Evolutionary conservation across 2,888 invertebrate species (phyloP), one percentile per base, ranked within the genome.

Genomic region (Aethes cnicana): DNA sequence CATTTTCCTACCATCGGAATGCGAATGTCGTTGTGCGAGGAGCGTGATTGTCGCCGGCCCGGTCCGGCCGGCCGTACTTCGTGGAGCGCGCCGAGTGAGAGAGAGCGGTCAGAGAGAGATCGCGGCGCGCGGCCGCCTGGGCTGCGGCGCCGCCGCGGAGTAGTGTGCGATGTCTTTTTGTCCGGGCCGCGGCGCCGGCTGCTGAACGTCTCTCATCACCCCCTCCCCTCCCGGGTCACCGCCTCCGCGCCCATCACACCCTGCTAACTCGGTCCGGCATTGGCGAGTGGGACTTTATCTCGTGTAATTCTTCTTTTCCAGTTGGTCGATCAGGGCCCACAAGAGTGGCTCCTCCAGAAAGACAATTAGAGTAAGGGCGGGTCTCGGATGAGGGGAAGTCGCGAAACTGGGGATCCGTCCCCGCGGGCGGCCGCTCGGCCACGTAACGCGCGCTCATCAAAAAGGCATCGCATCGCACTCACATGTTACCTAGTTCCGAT

Each of bases 261-360:
- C 81, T 77, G 83, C 81, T 81, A 77, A 61, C 69, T 68, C 68
- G 68, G 69, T 72, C 67, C 64, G 68, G 64, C 58, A 56, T 72
- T 81, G 86, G 84, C 86, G 84, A 86, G 80, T 80, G 85, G 86
- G 87, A 85, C 84, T 87, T 79, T 81, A 88, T 85, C 84, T 84
- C 87, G 79, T 88, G 84, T 75, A 73, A 72, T 88, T 88, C 85
- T 88, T 89, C 87, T 89, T 88, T 89, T 89, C 83, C 88, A 89
- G 88, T 84, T 89, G 88, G 88, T 89, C 86, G 89, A 89, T 87
- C 89, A 89, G 88, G 89, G 87, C 80, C 86, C 86, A 83, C 87
- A 88, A 87, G 89, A 89, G 86, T 89, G 89, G 89, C 88, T 89
- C 80, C 78, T 89, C 84, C 89, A 84, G 88, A 89, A 89, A 89